Conservation (phyloP, 2,888 invertebrate genomes). For the Euphydryas editha region DNA sequence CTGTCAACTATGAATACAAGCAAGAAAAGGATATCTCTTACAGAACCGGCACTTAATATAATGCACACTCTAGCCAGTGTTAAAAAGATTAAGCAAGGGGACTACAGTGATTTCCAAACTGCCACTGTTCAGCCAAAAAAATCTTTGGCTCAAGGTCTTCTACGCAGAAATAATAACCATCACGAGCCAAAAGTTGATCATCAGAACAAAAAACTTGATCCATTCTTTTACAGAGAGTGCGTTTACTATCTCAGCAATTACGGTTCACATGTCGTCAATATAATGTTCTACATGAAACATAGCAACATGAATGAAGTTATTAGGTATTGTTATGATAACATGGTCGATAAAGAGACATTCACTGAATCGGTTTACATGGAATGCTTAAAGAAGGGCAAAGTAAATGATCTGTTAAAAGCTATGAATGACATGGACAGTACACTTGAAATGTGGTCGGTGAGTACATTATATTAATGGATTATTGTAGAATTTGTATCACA, state of each 20-base stretch:
- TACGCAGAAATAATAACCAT: slow-evolving; percentile 66
- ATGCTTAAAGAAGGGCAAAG: slow-evolving; percentile 86
- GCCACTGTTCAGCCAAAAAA: slow-evolving; percentile 66
- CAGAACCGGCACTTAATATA: slow-evolving; percentile 84
- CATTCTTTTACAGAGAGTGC: slow-evolving; percentile 89
- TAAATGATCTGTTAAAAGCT: slow-evolving; percentile 84
- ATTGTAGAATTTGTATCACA: too few species aligned
- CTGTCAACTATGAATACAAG: slow-evolving; percentile 68
- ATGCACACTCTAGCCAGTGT: slow-evolving; percentile 84
- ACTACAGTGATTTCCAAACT: slow-evolving; percentile 80
- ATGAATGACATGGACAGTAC: slow-evolving; percentile 87
- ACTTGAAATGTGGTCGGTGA: slow-evolving; percentile 87
- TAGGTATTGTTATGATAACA: slow-evolving; percentile 87
- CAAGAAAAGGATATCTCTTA: slow-evolving; percentile 77
- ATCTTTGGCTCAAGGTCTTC: slow-evolving; percentile 74
- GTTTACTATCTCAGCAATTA: slow-evolving; percentile 92
- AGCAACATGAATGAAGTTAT: slow-evolving; percentile 87
- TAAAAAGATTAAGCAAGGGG: slow-evolving; percentile 81
- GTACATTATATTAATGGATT: slow-evolving; percentile 40
- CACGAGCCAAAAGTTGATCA: slow-evolving; percentile 65
- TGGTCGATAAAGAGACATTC: slow-evolving; percentile 87
- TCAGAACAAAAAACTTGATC: slow-evolving; percentile 72
- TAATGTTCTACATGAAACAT: slow-evolving; percentile 90
- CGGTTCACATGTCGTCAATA: slow-evolving; percentile 88
- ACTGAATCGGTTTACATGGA: slow-evolving; percentile 88